Percentiles rank a stretch among this genome's conserved stretches.
Evolutionary conservation across 1,140 invertebrate species (phyloP).

Genomic region (Aradophagus sp.): DNA sequence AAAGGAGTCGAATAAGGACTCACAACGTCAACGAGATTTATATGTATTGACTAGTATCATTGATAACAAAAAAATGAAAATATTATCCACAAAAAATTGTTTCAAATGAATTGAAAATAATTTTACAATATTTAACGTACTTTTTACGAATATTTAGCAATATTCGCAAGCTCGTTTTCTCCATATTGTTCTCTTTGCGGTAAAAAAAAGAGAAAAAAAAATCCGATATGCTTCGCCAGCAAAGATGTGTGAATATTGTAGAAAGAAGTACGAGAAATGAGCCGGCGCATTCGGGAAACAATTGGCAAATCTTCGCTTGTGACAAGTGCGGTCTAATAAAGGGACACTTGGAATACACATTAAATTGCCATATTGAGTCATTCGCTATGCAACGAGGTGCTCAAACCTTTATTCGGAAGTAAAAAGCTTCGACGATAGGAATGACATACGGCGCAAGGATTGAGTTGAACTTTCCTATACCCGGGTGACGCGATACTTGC

Average conservation of each 20-base stretch:
- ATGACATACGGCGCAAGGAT: conserved; percentile 29
- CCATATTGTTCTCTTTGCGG: too few relatives aligned
- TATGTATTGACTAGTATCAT: too few relatives aligned
- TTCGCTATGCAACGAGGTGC: conserved; percentile 35
- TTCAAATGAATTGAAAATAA: conserved; percentile 1
- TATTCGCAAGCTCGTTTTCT: background rate
- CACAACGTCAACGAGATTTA: too few relatives aligned
- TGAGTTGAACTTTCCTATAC: conserved; percentile 37
- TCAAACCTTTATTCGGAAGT: conserved; percentile 29
- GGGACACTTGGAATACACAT: conserved; percentile 25
- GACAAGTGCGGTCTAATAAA: conserved; percentile 22
- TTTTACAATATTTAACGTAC: too few relatives aligned
- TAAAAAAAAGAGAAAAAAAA: too few relatives aligned
- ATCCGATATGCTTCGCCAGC: too few relatives aligned
- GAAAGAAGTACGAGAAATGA: background rate
- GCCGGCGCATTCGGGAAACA: conserved; percentile 27
- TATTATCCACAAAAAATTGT: too few relatives aligned
- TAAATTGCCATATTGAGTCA: conserved; percentile 7
- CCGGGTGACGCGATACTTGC: conserved; percentile 51
- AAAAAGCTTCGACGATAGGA: conserved; percentile 43
- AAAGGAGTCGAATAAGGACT: too few relatives aligned
- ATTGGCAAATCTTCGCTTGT: too few relatives aligned
- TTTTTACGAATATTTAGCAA: too few relatives aligned
- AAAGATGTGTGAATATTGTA: conserved; percentile 1
- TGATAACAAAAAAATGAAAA: too few relatives aligned